Conservation (phyloP, 2,113 vertebrate genomes). For the Orcinus orca region DNA sequence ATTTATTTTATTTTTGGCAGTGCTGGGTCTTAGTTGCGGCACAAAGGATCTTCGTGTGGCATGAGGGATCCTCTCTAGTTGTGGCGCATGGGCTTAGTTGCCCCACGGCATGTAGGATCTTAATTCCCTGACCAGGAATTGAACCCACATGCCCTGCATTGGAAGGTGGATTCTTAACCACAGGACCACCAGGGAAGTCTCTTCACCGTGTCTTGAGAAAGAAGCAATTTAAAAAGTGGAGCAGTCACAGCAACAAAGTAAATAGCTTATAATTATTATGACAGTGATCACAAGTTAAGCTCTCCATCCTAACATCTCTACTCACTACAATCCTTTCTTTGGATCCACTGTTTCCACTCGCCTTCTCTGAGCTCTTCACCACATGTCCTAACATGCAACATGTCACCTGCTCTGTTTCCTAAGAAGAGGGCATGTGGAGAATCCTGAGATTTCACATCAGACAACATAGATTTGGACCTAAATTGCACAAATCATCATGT, state of each 20-base stretch:
- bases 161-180: no score
- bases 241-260: background rate
- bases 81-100: no score
- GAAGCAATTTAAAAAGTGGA: background rate
- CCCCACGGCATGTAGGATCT: no score
- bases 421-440: fast-evolving
- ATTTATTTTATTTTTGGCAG: no score
- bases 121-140: no score
- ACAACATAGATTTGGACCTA: background rate
- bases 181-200: no score
- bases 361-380: background rate
- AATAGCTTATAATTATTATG: background rate
- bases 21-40: no score
- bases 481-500: background rate
- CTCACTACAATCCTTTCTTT: background rate
- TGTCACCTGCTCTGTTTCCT: no score
- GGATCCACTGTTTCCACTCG: background rate
- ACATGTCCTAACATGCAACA: background rate
- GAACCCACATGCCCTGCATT: no score
- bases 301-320: background rate
- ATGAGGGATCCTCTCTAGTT: no score
- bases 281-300: background rate
- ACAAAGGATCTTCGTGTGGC: no score
- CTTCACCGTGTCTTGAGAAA: background rate
- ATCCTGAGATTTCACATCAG: background rate